Evolutionary conservation across 1,140 invertebrate species (phyloP).

Genomic region (Hycleus phaleratus): DNA sequence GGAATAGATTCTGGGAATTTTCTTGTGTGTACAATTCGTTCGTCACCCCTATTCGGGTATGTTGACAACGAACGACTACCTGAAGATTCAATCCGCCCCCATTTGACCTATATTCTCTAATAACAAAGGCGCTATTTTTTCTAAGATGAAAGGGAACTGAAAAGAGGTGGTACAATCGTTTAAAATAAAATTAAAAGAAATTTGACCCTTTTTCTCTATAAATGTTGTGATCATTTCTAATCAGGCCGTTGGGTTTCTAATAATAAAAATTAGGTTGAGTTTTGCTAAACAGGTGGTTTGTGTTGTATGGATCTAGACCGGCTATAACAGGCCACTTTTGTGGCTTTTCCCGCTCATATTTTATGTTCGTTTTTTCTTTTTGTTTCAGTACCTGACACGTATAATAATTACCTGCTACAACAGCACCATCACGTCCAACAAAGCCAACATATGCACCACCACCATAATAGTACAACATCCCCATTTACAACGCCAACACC

Average conservation of each 20-base stretch:
- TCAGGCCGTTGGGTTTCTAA: background rate
- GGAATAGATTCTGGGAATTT: too few relatives aligned
- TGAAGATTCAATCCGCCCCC: too few relatives aligned
- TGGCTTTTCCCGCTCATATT: background rate
- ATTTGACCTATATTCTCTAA: too few relatives aligned
- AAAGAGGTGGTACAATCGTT: too few relatives aligned
- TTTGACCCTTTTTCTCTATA: too few relatives aligned
- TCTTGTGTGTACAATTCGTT: too few relatives aligned
- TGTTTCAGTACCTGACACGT: constrained; percentile 51
- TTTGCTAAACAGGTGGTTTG: background rate
- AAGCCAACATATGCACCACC: constrained; percentile 39
- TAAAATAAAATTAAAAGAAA: too few relatives aligned
- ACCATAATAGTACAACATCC: constrained; percentile 45
- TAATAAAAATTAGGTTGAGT: background rate
- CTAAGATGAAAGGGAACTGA: too few relatives aligned
- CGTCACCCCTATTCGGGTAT: too few relatives aligned
- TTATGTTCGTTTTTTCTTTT: constrained; percentile 9
- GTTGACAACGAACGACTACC: too few relatives aligned
- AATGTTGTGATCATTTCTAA: background rate
- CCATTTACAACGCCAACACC: constrained; percentile 55
- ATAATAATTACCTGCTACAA: constrained; percentile 51
- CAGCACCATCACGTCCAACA: constrained; percentile 40
- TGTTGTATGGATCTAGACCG: background rate
- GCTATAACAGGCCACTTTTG: too few relatives aligned
- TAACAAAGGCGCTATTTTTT: too few relatives aligned